These are phyloP conservation scores for Hoplostethus mediterraneus DNA, from an alignment of 2,797 vertebrate species.

Conservation along the genomic window DNA sequence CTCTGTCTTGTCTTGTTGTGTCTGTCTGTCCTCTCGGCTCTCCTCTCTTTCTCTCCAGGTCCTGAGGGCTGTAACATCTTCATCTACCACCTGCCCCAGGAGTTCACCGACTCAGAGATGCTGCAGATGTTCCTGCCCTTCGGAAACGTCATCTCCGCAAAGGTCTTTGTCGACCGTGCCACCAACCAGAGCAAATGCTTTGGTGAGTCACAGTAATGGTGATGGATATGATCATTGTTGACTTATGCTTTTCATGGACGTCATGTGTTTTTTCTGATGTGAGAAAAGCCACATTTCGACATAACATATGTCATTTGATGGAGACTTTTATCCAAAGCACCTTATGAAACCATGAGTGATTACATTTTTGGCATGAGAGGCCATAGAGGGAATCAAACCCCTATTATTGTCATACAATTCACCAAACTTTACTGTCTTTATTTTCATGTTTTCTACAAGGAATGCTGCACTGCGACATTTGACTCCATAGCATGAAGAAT, in stretches of 20 bases:
- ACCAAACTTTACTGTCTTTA: neutral
- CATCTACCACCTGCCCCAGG: constrained; percentile 98
- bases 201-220: constrained; percentile 82
- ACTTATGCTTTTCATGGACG: neutral
- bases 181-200: constrained; percentile 99
- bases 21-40: constrained; percentile 7
- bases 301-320: neutral
- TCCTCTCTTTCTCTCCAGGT: constrained; percentile 79
- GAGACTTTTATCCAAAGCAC: neutral
- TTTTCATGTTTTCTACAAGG: neutral
- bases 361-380: too few species aligned
- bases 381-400: too few species aligned
- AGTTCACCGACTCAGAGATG: constrained; percentile 97
- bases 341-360: neutral
- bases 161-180: constrained; percentile 97
- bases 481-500: neutral
- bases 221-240: neutral
- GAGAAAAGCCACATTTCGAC: too few species aligned
- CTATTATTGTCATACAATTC: neutral
- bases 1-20: neutral
- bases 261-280: too few species aligned
- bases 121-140: constrained; percentile 98
- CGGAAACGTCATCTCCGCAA: constrained; percentile 97
- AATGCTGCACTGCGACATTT: too few species aligned
- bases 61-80: constrained; percentile 98